Evolutionary conservation across 2,888 invertebrate genomes (phyloP), one percentile per base, ranked within the genome.

Genomic region (Reticulitermes lucifugus): DNA sequence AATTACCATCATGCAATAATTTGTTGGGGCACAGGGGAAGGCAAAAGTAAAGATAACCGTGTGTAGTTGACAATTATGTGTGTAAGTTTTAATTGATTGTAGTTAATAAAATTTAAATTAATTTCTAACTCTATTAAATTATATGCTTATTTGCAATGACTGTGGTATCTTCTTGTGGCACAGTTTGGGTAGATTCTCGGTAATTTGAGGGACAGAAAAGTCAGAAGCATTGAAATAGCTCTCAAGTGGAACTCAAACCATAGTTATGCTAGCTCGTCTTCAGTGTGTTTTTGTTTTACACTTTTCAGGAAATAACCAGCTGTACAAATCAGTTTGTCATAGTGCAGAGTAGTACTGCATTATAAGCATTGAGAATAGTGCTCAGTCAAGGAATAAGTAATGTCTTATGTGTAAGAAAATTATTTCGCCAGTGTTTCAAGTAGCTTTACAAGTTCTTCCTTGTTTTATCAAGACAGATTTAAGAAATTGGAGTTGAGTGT

Each of bases 1-100:
- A n/a, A 35, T 59, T 59, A 79, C 55, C 59, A 60, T 80, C 80
- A 80, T 80, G 80, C 80, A 80, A 80, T 80, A 80, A 80, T 80
- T 80, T 80, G 80, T 80, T 80, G 80, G 79, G 60, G 60, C 60
- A 80, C 80, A 80, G 55, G 41, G 60, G 59, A 80, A 80, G 60
- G 60, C 60, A n/a, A 22, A 80, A 80, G 80, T 80, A 29, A 80
- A 59, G 60, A 80, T 59, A 80, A 59, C 60, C 60, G 22, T 60
- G 22, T 80, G 35, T 80, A 80, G 80, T 60, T 80, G 14, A 60
- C 41, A 80, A 25, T 80, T 60, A 51, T 55, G 41, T 80, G 80
- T 80, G 60, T 60, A 80, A 35, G 35, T 80, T 80, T 80, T 80
- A 80, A 80, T 55, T 80, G 60, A 80, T 60, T 41, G 35, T 80